These are phyloP conservation scores for Horisme vitalbata DNA, from an alignment of 2,888 invertebrate species.

Conservation along the genomic window DNA sequence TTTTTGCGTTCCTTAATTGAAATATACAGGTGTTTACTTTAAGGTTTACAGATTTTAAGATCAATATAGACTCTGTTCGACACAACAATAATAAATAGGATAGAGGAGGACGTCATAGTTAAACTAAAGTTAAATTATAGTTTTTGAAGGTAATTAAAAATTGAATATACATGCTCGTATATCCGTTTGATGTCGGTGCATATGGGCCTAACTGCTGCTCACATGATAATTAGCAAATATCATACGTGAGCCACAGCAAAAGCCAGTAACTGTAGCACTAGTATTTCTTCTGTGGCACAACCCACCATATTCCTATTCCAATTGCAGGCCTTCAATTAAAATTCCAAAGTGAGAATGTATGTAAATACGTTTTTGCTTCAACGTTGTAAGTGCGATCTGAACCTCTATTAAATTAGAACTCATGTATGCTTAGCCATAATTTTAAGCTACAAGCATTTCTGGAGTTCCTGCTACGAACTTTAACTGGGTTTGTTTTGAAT, in stretches of 20 bases:
- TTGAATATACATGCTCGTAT: no score
- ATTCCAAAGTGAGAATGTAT: conserved; percentile 24
- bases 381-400: conserved; percentile 11
- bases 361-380: conserved; percentile 17
- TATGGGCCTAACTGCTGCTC: no score
- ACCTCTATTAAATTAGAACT: conserved; percentile 17
- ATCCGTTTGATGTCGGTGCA: no score
- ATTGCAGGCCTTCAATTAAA: conserved; percentile 36
- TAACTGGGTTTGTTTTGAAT: background rate
- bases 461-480: background rate
- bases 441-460: conserved; percentile 14
- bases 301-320: conserved; percentile 37
- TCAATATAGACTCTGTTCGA: no score
- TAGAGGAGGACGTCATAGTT: no score
- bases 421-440: conserved; percentile 19
- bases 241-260: conserved; percentile 19
- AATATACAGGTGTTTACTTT: no score
- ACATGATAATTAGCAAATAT: no score
- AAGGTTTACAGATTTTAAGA: no score
- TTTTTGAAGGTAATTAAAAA: no score
- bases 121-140: no score
- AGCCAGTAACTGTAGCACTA: conserved; percentile 33
- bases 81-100: no score
- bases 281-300: conserved; percentile 13
- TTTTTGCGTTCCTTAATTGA: no score